A percentile compares a stretch with the other conserved stretches of the same genome.
phyloP scores from a whole-genome alignment of 2,888 invertebrate genomes.

The Cybosia mesomella region DNA sequence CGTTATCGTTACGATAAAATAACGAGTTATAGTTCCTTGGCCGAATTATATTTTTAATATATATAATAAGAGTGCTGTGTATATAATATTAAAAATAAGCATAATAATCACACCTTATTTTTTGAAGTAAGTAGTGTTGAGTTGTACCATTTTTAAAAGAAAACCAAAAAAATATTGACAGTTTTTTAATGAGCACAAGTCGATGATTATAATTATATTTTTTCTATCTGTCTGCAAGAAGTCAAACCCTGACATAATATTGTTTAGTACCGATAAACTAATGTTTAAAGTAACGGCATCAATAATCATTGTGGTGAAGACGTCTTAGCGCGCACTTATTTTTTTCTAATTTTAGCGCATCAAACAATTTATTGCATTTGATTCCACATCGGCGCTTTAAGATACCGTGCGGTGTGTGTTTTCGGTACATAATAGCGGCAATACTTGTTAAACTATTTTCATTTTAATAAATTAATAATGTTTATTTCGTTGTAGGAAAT shows the following conservation, averaged over 20 bases:
- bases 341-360: conserved; percentile 57
- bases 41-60: conserved; percentile 24
- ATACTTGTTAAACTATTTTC: conserved; percentile 26
- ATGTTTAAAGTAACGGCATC: background rate
- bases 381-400: conserved; percentile 57
- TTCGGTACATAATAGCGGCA: conserved; percentile 35
- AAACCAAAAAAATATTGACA: conserved; percentile 1
- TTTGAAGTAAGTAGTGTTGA: no score
- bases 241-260: background rate
- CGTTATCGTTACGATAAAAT: conserved; percentile 48
- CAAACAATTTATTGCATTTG: conserved; percentile 59
- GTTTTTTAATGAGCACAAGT: background rate
- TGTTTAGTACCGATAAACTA: no score
- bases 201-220: background rate
- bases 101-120: no score
- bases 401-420: conserved; percentile 46
- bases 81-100: no score
- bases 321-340: conserved; percentile 45
- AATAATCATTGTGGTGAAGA: conserved; percentile 5
- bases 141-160: no score
- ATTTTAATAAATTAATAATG: background rate
- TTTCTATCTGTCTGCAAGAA: background rate
- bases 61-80: no score
- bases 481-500: background rate
- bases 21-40: conserved; percentile 53